phyloP scores from a whole-genome alignment of 2,888 invertebrate genomes.

The Eurytoma adleriae region DNA sequence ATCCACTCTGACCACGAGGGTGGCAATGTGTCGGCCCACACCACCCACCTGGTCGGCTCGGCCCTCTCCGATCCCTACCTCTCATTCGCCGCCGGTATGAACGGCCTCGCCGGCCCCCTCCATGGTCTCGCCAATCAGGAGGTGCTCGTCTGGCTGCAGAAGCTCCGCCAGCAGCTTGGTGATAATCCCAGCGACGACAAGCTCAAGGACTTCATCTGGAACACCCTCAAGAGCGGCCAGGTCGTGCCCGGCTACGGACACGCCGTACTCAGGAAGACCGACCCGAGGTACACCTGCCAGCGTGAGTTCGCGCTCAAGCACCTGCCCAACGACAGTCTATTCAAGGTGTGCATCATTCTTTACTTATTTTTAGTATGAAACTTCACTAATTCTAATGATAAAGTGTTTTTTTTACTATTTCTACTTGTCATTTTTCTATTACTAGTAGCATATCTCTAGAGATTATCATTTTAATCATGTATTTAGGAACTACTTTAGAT shows the following conservation, averaged over 20 bases:
- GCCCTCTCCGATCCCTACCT: constrained; percentile 96
- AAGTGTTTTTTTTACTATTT: too few relatives aligned
- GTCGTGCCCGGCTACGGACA: constrained; percentile 99
- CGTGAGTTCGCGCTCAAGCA: constrained; percentile 96
- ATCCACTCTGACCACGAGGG: constrained; percentile 97
- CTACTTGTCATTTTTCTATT: too few relatives aligned
- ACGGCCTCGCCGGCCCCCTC: constrained; percentile 95
- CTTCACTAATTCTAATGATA: too few relatives aligned
- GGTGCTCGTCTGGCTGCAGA: constrained; percentile 93
- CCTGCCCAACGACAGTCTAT: constrained; percentile 92
- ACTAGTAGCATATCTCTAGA: too few relatives aligned
- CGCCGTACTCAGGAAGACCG: constrained; percentile 96
- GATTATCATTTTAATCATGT: too few relatives aligned
- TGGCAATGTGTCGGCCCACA: constrained; percentile 97
- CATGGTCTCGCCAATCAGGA: constrained; percentile 98
- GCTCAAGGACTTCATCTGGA: constrained; percentile 98
- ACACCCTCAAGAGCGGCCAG: constrained; percentile 95
- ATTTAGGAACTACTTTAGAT: too few relatives aligned
- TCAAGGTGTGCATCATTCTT: constrained; percentile 79
- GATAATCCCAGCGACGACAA: constrained; percentile 92
- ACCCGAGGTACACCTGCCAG: constrained; percentile 94
- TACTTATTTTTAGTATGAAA: not conserved
- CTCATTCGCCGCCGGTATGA: constrained; percentile 94
- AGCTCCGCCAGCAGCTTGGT: constrained; percentile 90
- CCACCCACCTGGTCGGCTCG: constrained; percentile 94